Base-by-base conservation (phyloP, 2,797 vertebrate species). In the Chiroxiphia lanceolata region DNA sequence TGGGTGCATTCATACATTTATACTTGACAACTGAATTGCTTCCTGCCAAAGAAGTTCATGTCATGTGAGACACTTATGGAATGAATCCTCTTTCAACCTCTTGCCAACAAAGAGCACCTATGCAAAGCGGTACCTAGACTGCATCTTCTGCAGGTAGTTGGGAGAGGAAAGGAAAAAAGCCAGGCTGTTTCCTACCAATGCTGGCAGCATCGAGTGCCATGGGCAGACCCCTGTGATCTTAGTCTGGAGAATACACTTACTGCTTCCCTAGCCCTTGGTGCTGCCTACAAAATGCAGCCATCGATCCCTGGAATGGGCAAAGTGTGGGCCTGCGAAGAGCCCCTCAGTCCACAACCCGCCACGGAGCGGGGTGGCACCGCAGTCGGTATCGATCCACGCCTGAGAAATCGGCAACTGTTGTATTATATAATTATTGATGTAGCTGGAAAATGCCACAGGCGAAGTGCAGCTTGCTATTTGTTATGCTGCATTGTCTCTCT, bases 371-470 rank as follows among this genome's bases (percentile, higher is more conserved):
- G 96, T 96, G 93, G 93, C 95, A 88, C 91, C 6, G 15, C 96
- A 90, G 95, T 53, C 8, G 0, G 72, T 94, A 98, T 98, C 11
- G 97, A 98, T 98, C 95, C 0, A 7, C 0, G 79, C 93, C 94
- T 91, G 95, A 97, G 97, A 98, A 98, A 98, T 98, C 44, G 51
- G 97, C 34, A 34, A 92, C 96, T 15, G 36, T 91, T 97, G 83
- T 97, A 98, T 98, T 98, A 98, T 98, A 96, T 98, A 98, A 98
- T 98, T 98, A 98, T 98, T 95, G 98, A 98, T 97, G 96, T 90
- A 96, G 96, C 96, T 96, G 94, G 97, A 97, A 98, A 98, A 97
- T 96, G 98, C 98, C 98, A 98, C 54, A 7, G 98, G 98, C 97
- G 53, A 97, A 97, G 93, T 27, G 20, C 87, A 85, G 95, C 96